A percentile compares a stretch with the other conserved stretches of the same genome.
Evolutionary conservation across 2,113 vertebrate genomes (phyloP).

Genomic region (Channa argus): DNA sequence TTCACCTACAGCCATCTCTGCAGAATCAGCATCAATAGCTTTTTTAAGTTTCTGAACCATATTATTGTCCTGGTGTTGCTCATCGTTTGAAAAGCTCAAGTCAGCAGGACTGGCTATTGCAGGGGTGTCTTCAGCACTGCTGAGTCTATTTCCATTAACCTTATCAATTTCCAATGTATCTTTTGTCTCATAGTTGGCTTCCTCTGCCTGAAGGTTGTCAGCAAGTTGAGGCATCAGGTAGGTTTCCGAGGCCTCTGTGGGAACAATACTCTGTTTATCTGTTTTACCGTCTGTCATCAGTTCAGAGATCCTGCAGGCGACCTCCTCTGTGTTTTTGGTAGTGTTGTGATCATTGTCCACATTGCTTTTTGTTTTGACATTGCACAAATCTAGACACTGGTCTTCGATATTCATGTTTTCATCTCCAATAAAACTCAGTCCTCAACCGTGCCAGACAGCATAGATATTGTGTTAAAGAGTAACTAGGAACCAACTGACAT

Average conservation of each 20-base stretch:
- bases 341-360: conserved; percentile 68
- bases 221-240: conserved; percentile 73
- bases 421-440: conserved; percentile 73
- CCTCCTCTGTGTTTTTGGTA: conserved; percentile 71
- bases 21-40: conserved; percentile 43
- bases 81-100: conserved; percentile 62
- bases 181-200: conserved; percentile 64
- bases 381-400: conserved; percentile 82
- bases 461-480: conserved; percentile 51
- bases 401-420: conserved; percentile 85
- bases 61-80: conserved; percentile 50
- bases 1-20: conserved; percentile 40
- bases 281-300: conserved; percentile 72
- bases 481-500: conserved; percentile 39
- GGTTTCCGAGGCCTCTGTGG: conserved; percentile 61
- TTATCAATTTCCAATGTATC: conserved; percentile 76
- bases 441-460: conserved; percentile 59
- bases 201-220: conserved; percentile 69
- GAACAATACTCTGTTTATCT: conserved; percentile 64
- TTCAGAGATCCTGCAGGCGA: conserved; percentile 75
- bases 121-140: conserved; percentile 42
- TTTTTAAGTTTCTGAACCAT: conserved; percentile 57
- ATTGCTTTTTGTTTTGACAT: conserved; percentile 77
- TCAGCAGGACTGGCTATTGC: conserved; percentile 47
- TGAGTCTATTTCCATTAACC: conserved; percentile 75